Conservation (phyloP, 2,113 vertebrate genomes). For the Propithecus coquereli region DNA sequence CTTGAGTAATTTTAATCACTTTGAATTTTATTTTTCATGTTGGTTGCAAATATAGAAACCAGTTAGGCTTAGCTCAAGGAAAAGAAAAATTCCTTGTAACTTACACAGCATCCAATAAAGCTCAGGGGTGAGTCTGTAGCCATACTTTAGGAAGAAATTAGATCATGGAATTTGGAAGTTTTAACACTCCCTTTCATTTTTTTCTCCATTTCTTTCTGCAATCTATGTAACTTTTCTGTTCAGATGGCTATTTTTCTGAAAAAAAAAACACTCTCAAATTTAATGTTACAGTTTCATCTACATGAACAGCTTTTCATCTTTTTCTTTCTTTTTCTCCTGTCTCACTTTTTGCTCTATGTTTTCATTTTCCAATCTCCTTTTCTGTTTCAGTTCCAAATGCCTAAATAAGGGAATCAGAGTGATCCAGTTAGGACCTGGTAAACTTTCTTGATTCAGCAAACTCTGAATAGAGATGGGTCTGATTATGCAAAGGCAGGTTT, state of each 20-base stretch:
- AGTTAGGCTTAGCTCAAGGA: constrained; percentile 19
- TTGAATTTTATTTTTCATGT: constrained; percentile 39
- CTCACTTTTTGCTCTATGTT: background rate
- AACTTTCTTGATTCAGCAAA: background rate
- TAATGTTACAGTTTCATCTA: background rate
- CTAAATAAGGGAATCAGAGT: background rate
- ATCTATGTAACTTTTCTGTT: background rate
- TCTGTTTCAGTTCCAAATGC: background rate
- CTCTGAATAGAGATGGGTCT: background rate
- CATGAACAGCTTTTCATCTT: background rate
- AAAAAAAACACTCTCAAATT: background rate
- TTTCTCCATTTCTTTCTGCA: background rate
- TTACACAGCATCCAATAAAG: background rate
- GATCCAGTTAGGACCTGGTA: background rate
- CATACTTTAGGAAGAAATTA: background rate
- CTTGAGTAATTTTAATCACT: background rate
- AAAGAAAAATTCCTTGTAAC: constrained; percentile 6
- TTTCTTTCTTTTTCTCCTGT: background rate
- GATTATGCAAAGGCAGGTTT: background rate
- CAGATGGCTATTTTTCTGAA: background rate
- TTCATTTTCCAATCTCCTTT: background rate
- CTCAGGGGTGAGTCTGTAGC: background rate
- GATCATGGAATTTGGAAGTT: background rate
- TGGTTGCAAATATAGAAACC: constrained; percentile 31
- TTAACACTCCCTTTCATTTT: background rate